Conservation (phyloP, 53 echinoderm and acorn worm species). For the Temnopleurus reevesii region DNA sequence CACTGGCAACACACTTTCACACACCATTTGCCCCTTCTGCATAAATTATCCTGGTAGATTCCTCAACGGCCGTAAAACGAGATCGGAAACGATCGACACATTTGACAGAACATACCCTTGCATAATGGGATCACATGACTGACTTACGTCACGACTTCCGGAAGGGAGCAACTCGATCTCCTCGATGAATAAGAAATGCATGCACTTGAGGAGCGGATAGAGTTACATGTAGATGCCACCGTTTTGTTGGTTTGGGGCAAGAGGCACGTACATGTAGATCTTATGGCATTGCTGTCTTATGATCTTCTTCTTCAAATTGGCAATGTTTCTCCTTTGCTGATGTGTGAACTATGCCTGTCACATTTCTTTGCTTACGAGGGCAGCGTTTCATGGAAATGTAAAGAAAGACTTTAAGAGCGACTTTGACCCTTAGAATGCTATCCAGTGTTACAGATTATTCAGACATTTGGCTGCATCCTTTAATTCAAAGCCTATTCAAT, state of each 20-base stretch:
- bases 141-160: background rate
- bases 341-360: no score
- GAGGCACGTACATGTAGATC: background rate
- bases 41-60: slow-evolving; percentile 10
- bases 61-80: background rate
- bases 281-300: no score
- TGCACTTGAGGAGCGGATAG: background rate
- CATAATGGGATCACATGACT: background rate
- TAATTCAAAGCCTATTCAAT: no score
- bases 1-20: background rate
- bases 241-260: background rate
- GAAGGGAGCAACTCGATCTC: background rate
- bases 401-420: no score
- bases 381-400: no score
- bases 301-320: background rate
- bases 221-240: background rate
- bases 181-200: background rate
- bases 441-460: no score
- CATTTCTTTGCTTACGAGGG: no score
- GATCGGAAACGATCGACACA: background rate
- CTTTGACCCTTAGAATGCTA: no score
- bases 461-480: no score
- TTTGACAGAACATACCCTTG: background rate
- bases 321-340: no score
- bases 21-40: background rate